A percentile compares a stretch with the other conserved stretches of the same genome.
Conservation (phyloP, 2,888 invertebrate genomes). For the Lasioglossum figueresi region DNA sequence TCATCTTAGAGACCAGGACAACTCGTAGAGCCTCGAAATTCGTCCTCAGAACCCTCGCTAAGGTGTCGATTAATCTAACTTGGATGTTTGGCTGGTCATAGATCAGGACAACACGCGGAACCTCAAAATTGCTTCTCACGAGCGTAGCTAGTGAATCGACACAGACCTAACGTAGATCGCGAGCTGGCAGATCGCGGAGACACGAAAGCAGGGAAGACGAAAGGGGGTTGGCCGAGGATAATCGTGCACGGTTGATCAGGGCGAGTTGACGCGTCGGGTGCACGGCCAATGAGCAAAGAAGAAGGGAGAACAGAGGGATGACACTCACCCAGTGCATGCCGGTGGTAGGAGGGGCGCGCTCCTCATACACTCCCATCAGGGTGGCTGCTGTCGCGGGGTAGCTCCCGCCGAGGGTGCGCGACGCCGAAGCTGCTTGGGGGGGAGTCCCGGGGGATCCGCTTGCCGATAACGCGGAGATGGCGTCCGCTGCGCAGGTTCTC, state of each 20-base stretch:
- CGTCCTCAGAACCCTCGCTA: neutral
- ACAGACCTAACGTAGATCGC: neutral
- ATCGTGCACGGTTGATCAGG: slow-evolving; percentile 41
- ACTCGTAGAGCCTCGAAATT: neutral
- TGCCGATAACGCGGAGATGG: slow-evolving; percentile 84
- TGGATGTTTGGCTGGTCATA: neutral
- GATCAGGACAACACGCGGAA: neutral
- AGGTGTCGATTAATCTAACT: neutral
- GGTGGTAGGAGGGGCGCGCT: slow-evolving; percentile 91
- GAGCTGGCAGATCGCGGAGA: neutral
- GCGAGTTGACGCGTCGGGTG: slow-evolving; percentile 24
- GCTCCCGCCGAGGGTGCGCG: slow-evolving; percentile 82
- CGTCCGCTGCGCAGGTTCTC: slow-evolving; percentile 76
- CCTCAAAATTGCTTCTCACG: neutral
- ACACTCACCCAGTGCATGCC: slow-evolving; percentile 95
- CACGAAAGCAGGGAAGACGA: slow-evolving; percentile 9
- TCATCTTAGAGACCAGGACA: too few species aligned
- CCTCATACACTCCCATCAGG: slow-evolving; percentile 97
- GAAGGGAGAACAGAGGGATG: slow-evolving; percentile 65
- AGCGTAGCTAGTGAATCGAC: neutral
- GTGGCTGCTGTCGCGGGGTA: slow-evolving; percentile 83
- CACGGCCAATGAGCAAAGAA: slow-evolving; percentile 63
- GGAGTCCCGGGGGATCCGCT: slow-evolving; percentile 84
- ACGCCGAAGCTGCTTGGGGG: slow-evolving; percentile 81
- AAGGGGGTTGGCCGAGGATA: slow-evolving; percentile 30